These are phyloP conservation scores for Tenthredo distinguenda DNA, from an alignment of 2,888 invertebrate genomes.

Conservation along the genomic window DNA sequence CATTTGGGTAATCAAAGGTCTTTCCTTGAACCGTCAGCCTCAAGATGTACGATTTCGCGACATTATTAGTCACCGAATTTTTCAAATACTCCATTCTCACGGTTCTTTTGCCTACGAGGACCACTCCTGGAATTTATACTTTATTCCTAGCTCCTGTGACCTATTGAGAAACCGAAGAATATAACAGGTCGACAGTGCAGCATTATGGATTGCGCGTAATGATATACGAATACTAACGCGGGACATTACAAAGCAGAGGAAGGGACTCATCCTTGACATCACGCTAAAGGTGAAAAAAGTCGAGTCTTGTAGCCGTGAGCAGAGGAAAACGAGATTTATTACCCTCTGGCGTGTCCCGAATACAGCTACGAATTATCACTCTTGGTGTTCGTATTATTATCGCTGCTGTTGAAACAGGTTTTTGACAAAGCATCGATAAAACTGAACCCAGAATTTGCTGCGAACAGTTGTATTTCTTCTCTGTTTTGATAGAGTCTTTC, in stretches of 20 bases:
- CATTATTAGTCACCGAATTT: neutral
- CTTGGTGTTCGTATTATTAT: neutral
- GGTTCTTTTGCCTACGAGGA: conserved; percentile 2
- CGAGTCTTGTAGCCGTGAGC: neutral
- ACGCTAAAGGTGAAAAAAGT: conserved; percentile 12
- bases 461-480: neutral
- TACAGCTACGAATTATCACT: neutral
- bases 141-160: conserved; percentile 59
- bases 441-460: neutral
- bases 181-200: conserved; percentile 56
- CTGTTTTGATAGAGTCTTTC: neutral
- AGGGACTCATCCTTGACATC: neutral
- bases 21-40: conserved; percentile 7
- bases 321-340: neutral
- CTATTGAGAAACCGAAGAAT: conserved; percentile 74
- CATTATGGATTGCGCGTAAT: neutral
- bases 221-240: neutral
- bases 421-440: neutral
- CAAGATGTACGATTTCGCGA: neutral
- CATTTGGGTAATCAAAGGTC: neutral
- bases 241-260: neutral
- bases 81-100: neutral
- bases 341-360: neutral
- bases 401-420: neutral
- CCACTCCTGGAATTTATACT: conserved; percentile 32